A percentile compares a stretch with the other conserved stretches of the same genome.
These are phyloP conservation scores for Pelobates fuscus DNA, from an alignment of 2,113 vertebrate genomes.

Conservation along the genomic window DNA sequence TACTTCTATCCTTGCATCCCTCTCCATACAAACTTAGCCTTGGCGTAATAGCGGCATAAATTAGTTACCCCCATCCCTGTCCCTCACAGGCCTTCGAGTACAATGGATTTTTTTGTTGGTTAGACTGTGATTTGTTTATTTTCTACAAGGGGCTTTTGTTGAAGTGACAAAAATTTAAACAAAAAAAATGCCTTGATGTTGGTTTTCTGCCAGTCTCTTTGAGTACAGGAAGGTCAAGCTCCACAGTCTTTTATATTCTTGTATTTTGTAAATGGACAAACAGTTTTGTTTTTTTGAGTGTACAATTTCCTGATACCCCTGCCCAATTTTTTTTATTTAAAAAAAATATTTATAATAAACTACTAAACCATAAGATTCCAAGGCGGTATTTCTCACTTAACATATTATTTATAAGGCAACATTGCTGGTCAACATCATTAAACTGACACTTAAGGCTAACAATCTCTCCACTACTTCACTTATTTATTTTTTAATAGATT, in stretches of 20 bases:
- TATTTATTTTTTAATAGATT: too few species aligned
- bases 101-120: constrained; percentile 61
- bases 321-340: too few species aligned
- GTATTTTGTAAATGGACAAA: constrained; percentile 62
- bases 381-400: too few species aligned
- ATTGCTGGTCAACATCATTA: too few species aligned
- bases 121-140: constrained; percentile 58
- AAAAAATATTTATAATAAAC: too few species aligned
- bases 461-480: too few species aligned
- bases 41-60: constrained; percentile 21
- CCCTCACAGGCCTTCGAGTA: constrained; percentile 7
- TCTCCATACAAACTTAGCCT: neutral
- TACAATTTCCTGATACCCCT: constrained; percentile 3
- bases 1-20: neutral
- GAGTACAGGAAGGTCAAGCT: constrained; percentile 60
- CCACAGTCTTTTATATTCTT: constrained; percentile 63
- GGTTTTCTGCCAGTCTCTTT: constrained; percentile 61
- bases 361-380: too few species aligned
- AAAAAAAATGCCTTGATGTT: constrained; percentile 61
- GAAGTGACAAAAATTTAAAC: constrained; percentile 19
- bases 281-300: constrained; percentile 57
- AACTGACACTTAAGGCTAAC: too few species aligned
- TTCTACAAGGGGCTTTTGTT: constrained; percentile 64
- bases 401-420: too few species aligned
- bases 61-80: neutral